A percentile compares a stretch with the other conserved stretches of the same genome.
phyloP scores from a whole-genome alignment of 2,113 vertebrate species.

The Lichenostomus cassidix region DNA sequence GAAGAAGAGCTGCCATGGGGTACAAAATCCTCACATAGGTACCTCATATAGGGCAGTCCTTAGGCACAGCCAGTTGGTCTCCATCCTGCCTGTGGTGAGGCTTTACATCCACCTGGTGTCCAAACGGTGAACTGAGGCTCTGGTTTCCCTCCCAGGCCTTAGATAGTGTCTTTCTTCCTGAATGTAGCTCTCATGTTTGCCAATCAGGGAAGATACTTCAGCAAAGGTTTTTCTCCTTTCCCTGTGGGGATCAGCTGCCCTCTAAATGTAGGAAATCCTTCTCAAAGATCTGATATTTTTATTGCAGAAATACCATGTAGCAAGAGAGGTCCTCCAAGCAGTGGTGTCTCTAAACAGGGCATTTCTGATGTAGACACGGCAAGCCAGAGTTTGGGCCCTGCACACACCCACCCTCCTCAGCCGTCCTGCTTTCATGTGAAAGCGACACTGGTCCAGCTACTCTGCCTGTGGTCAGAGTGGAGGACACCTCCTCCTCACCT shows the following conservation, averaged over 20 bases:
- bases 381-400: neutral
- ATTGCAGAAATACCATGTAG: neutral
- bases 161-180: neutral
- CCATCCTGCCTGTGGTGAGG: neutral
- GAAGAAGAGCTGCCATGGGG: neutral
- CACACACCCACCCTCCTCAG: neutral
- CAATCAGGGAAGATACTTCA: neutral
- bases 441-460: fast-evolving
- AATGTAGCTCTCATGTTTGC: neutral
- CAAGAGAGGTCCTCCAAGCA: neutral
- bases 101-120: constrained; percentile 37
- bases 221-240: neutral
- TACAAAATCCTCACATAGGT: neutral
- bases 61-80: fast-evolving
- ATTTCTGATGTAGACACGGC: neutral
- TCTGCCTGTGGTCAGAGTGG: neutral
- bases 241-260: neutral
- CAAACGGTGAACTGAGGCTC: neutral
- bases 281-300: neutral
- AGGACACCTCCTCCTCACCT: neutral
- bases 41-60: neutral
- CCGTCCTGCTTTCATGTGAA: neutral
- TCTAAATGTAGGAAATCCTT: neutral
- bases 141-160: neutral
- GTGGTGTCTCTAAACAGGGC: neutral